A percentile compares a stretch with the other conserved stretches of the same genome.
Evolutionary conservation across 2,797 vertebrate genomes (phyloP).

Genomic region (Nyctibius grandis): DNA sequence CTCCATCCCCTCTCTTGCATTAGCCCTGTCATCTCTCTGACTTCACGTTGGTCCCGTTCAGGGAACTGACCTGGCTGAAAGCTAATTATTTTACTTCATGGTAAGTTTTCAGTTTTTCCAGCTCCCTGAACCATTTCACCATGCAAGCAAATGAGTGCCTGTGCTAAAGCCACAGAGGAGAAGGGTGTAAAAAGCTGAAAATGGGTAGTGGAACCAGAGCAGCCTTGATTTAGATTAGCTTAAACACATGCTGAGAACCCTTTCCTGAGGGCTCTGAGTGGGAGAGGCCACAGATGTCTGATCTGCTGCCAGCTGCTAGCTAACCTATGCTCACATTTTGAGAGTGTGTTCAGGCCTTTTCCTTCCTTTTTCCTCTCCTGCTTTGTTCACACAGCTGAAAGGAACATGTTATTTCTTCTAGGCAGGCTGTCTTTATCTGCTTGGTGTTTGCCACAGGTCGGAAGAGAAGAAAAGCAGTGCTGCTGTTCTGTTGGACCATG

Average conservation of each 20-base stretch:
- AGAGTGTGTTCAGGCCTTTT: not conserved
- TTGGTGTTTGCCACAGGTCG: not conserved
- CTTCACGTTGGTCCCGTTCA: not conserved
- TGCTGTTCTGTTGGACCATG: not conserved
- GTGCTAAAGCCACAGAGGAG: not conserved
- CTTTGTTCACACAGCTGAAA: not conserved
- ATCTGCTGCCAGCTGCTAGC: not conserved
- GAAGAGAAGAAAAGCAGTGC: not conserved
- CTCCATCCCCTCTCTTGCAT: not conserved
- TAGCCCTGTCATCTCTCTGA: not conserved
- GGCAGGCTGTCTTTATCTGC: not conserved
- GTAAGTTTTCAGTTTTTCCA: not conserved
- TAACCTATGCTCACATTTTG: not conserved
- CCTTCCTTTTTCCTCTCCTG: not conserved
- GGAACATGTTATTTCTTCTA: not conserved
- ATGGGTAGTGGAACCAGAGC: not conserved
- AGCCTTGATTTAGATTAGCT: not conserved
- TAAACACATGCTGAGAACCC: not conserved
- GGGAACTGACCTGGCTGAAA: not conserved
- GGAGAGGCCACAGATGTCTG: not conserved
- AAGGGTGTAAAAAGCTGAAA: not conserved
- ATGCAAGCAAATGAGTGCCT: not conserved
- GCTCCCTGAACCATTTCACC: not conserved
- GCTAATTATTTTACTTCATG: conserved; percentile 18
- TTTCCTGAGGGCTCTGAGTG: not conserved